These are phyloP conservation scores for Chloroceryle aenea DNA, from an alignment of 2,113 vertebrate species.

Conservation along the genomic window DNA sequence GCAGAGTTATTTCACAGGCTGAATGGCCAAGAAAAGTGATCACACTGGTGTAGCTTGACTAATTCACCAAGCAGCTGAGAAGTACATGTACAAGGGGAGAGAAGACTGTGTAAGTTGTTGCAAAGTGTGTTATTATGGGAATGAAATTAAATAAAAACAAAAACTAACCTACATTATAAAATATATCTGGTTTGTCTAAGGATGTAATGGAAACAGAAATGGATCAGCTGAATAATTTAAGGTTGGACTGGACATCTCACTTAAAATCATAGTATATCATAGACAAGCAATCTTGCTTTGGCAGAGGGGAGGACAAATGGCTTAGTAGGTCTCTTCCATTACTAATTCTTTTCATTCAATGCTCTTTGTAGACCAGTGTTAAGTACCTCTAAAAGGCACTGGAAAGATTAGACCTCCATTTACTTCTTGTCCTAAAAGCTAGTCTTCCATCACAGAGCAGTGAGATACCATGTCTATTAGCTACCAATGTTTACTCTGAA, in stretches of 20 bases:
- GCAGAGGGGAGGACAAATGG: background rate
- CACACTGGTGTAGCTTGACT: background rate
- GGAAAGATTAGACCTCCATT: constrained; percentile 47
- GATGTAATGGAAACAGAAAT: background rate
- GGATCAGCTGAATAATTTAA: background rate
- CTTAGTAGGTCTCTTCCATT: background rate
- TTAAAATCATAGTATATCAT: constrained; percentile 1
- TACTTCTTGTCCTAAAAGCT: constrained; percentile 46
- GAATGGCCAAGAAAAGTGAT: background rate
- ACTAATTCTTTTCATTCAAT: constrained; percentile 31
- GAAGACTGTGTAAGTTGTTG: background rate
- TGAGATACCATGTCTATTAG: constrained; percentile 5
- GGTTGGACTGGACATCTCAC: background rate
- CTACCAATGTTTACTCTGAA: background rate
- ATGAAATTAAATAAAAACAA: background rate
- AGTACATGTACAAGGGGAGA: background rate
- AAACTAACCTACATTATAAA: background rate
- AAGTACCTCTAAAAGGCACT: constrained; percentile 51
- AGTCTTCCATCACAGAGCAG: background rate
- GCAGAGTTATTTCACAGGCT: background rate
- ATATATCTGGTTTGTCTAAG: background rate
- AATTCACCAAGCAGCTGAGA: background rate
- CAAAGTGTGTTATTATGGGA: background rate
- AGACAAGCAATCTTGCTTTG: background rate
- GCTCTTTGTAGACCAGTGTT: constrained; percentile 17